Percentiles rank a stretch among this genome's conserved stretches.
Conservation (phyloP, 2,797 vertebrate species). For the Falco berigora region DNA sequence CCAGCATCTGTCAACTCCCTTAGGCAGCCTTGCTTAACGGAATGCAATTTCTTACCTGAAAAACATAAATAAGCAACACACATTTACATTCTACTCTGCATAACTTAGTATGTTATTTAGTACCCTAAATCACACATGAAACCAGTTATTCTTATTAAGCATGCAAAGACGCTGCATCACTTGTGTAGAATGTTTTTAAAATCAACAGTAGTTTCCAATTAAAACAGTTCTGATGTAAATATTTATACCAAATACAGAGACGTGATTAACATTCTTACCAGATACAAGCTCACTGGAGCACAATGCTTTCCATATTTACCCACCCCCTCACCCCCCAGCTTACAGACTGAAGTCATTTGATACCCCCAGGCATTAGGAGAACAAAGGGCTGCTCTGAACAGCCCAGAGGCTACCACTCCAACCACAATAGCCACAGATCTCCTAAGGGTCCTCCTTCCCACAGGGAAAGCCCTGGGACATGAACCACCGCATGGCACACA, state of each 20-base stretch:
- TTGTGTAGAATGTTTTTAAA: slow-evolving; percentile 41
- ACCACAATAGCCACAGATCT: neutral
- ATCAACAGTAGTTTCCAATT: slow-evolving; percentile 58
- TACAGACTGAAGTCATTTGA: fast-evolving
- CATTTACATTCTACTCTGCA: slow-evolving; percentile 68
- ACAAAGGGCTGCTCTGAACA: neutral
- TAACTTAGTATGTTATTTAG: slow-evolving; percentile 63
- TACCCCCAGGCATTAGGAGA: neutral
- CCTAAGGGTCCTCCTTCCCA: neutral
- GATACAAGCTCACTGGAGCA: neutral
- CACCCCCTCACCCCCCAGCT: neutral
- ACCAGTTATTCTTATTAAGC: slow-evolving; percentile 50
- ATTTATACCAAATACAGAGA: slow-evolving; percentile 30
- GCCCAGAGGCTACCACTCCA: neutral
- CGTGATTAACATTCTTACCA: slow-evolving; percentile 35
- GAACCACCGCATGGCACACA: fast-evolving
- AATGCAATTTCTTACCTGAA: slow-evolving; percentile 81
- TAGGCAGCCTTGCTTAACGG: slow-evolving; percentile 70
- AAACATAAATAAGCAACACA: slow-evolving; percentile 73
- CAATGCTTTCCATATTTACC: neutral
- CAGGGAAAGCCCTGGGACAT: neutral
- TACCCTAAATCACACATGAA: slow-evolving; percentile 44
- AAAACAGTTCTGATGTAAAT: slow-evolving; percentile 43
- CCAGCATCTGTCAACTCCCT: slow-evolving; percentile 73
- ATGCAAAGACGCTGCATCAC: slow-evolving; percentile 18